These are phyloP conservation scores for Sturnira hondurensis DNA, from an alignment of 2,113 vertebrate species.

Conservation along the genomic window DNA sequence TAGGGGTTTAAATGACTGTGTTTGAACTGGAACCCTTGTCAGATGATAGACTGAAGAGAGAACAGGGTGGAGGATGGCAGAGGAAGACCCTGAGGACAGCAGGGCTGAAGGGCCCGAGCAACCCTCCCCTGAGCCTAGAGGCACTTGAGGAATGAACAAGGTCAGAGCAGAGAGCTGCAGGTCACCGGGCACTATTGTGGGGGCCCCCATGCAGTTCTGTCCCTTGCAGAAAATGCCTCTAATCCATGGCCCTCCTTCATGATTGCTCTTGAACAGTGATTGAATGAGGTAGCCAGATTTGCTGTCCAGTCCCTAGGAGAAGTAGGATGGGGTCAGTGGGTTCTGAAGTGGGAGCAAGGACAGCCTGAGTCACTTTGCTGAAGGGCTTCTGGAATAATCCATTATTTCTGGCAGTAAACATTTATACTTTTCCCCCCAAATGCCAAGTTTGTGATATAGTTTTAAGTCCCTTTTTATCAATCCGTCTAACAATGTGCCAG, in stretches of 20 bases:
- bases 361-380: not conserved
- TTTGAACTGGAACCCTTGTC: not conserved
- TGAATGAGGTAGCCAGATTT: not conserved
- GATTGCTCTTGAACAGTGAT: not conserved
- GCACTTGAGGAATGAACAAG: not conserved
- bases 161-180: not conserved
- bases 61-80: not conserved
- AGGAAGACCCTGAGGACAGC: not conserved
- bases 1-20: not conserved
- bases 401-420: not conserved
- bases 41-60: not conserved
- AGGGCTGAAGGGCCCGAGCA: not conserved
- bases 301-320: not conserved
- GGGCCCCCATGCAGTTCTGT: not conserved
- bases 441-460: not conserved
- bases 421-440: not conserved
- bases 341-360: not conserved
- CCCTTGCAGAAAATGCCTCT: not conserved
- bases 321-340: not conserved
- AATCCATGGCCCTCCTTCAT: not conserved
- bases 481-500: not conserved
- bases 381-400: not conserved
- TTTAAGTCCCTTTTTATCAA: conserved; percentile 13
- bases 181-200: not conserved
- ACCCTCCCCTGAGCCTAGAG: not conserved